These are phyloP conservation scores for Cantharis nigra DNA, from an alignment of 2,888 invertebrate genomes.

Conservation along the genomic window DNA sequence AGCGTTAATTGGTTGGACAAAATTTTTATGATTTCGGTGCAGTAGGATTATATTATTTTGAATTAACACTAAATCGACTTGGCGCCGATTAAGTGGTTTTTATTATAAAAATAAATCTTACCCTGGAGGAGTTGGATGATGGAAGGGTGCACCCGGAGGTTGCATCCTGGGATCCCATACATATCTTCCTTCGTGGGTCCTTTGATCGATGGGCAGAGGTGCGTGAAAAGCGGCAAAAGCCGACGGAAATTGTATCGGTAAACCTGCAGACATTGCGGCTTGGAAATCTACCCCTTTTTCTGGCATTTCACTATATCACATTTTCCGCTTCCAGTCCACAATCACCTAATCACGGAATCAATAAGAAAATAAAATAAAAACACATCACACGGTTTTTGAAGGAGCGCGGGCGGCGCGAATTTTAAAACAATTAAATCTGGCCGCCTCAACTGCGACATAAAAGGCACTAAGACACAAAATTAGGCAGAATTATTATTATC, in stretches of 20 bases:
- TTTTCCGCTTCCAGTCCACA: slow-evolving; percentile 18
- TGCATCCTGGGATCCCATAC: slow-evolving; percentile 55
- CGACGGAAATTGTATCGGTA: slow-evolving; percentile 55
- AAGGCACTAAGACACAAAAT: slow-evolving; percentile 23
- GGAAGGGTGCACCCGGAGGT: slow-evolving; percentile 44
- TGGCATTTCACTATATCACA: slow-evolving; percentile 49
- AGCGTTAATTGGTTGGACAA: no score
- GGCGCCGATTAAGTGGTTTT: background rate
- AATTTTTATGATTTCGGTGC: no score
- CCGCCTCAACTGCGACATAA: background rate
- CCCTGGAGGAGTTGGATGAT: slow-evolving; percentile 50
- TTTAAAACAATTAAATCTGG: background rate
- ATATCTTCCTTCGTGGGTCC: slow-evolving; percentile 55
- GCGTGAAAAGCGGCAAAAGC: slow-evolving; percentile 63
- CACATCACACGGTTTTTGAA: background rate
- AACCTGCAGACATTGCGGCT: slow-evolving; percentile 54
- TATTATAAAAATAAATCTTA: slow-evolving; percentile 34
- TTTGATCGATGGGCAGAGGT: slow-evolving; percentile 64
- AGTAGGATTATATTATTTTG: no score
- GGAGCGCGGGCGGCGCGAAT: background rate
- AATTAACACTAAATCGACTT: background rate
- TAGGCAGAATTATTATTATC: slow-evolving; percentile 5
- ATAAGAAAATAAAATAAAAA: background rate
- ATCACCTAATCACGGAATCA: slow-evolving; percentile 1
- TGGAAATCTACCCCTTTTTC: slow-evolving; percentile 55